Percentiles rank a stretch among this genome's conserved stretches.
Conservation (phyloP, 2,888 invertebrate genomes). For the Hyposoter didymator region DNA sequence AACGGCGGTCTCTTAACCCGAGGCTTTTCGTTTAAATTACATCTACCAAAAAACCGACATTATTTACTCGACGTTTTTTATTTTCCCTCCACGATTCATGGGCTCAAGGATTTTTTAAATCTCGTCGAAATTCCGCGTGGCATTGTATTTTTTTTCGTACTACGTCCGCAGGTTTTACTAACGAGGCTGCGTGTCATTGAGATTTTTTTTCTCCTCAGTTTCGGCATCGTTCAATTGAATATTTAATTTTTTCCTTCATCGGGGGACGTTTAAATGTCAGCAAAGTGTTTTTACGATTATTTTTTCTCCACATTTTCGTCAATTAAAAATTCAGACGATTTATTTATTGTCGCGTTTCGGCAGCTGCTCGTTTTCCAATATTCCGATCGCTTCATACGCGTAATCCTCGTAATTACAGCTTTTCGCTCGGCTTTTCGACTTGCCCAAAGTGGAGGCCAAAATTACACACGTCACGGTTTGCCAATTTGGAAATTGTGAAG, state of each 20-base stretch:
- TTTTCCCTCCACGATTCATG: neutral
- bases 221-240: neutral
- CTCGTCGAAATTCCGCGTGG: neutral
- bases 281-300: neutral
- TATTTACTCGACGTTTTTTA: neutral
- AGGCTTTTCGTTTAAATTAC: conserved; percentile 21
- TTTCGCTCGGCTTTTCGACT: conserved; percentile 12
- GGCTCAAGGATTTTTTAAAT: conserved; percentile 10
- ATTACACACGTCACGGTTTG: conserved; percentile 36
- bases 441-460: neutral
- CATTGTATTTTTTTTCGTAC: conserved; percentile 7
- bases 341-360: conserved; percentile 35
- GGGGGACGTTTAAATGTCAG: neutral
- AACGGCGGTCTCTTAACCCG: conserved; percentile 24
- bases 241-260: neutral
- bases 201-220: neutral
- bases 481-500: conserved; percentile 38
- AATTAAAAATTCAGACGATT: neutral
- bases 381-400: conserved; percentile 21
- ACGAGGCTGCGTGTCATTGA: neutral
- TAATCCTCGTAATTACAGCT: conserved; percentile 40
- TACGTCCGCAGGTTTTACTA: neutral
- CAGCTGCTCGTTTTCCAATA: neutral
- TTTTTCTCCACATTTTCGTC: neutral
- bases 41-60: conserved; percentile 6